Conservation (phyloP, 2,113 vertebrate species). For the Malurus alboscapulatus region DNA sequence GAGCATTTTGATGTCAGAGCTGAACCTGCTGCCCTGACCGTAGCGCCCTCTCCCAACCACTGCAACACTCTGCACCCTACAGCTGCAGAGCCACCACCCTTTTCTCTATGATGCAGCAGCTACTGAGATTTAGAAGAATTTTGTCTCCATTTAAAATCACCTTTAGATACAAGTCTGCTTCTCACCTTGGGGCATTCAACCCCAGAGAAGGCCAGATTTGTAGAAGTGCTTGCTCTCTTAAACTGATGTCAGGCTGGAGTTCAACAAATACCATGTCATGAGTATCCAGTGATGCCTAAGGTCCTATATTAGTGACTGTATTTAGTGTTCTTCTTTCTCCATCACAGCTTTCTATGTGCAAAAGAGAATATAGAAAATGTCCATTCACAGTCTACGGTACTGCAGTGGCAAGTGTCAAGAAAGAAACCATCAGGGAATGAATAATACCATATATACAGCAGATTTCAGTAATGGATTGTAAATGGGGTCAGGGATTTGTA, state of each 20-base stretch:
- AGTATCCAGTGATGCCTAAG: background rate
- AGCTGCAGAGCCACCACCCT: background rate
- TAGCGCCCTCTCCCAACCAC: background rate
- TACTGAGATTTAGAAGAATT: background rate
- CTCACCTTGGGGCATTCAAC: background rate
- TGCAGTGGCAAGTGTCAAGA: background rate
- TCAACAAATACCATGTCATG: background rate
- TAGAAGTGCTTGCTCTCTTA: background rate
- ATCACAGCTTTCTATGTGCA: background rate
- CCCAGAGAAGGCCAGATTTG: background rate
- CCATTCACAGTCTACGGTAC: background rate
- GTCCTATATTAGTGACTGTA: background rate
- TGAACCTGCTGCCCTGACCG: background rate
- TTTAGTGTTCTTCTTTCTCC: background rate
- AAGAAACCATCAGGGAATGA: background rate
- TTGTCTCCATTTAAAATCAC: background rate
- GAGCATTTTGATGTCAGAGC: background rate
- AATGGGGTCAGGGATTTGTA: background rate
- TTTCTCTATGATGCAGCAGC: background rate
- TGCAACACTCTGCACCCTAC: background rate
- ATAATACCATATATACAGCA: background rate
- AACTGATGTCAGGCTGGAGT: background rate
- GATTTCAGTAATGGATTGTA: background rate
- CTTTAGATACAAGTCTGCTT: background rate
- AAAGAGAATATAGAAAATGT: background rate